These are phyloP conservation scores for Gambusia yucatana DNA, from an alignment of 2,797 vertebrate species.

Conservation along the genomic window DNA sequence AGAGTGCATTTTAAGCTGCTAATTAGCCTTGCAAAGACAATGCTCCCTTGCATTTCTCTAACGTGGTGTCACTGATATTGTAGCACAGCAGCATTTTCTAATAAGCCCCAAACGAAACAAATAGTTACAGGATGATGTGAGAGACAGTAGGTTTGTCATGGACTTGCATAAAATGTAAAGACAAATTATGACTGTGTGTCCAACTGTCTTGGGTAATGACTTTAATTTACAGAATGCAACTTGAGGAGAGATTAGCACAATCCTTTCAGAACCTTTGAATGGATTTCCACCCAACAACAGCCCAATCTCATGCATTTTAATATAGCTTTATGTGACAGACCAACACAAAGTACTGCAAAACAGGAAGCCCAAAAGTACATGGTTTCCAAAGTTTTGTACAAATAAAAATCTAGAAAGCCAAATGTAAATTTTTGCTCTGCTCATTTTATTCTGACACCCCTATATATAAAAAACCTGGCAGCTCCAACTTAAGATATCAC, in stretches of 20 bases:
- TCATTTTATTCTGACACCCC: neutral
- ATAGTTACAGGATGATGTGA: slow-evolving; percentile 2
- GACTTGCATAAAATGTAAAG: neutral
- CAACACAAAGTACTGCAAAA: neutral
- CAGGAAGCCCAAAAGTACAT: neutral
- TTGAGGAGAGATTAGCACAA: neutral
- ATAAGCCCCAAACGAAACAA: slow-evolving; percentile 4
- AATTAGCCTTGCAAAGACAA: slow-evolving; percentile 1
- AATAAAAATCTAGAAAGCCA: neutral
- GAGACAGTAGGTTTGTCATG: neutral
- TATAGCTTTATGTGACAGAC: neutral
- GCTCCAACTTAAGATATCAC: neutral
- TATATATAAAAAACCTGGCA: neutral
- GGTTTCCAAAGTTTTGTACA: neutral
- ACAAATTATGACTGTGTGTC: neutral
- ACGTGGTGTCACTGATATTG: neutral
- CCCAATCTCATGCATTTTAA: neutral
- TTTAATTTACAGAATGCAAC: neutral
- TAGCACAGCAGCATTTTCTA: neutral
- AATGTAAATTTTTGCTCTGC: neutral
- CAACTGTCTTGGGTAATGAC: neutral
- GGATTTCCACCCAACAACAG: neutral
- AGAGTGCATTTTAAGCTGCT: neutral
- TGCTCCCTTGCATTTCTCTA: neutral
- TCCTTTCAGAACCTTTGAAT: neutral